Evolutionary conservation across 2,888 invertebrate species (phyloP), one percentile per base, ranked within the genome.

Genomic region (Drosophila neonasuta): DNA sequence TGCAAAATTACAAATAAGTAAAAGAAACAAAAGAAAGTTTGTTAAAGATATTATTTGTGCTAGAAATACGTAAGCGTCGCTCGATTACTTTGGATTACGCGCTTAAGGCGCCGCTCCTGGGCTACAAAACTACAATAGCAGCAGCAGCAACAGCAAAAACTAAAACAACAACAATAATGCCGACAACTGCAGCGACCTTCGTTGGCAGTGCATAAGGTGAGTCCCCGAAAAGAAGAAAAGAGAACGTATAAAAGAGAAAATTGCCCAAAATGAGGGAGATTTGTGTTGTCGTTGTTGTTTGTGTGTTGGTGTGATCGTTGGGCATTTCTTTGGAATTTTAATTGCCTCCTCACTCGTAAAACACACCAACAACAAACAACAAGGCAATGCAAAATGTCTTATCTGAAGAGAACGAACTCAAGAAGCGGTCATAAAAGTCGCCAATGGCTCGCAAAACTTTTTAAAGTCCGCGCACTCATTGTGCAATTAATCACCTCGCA

Each of bases 151-250:
- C 58, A 61, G 24, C 42, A 20, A 20, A 20, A 20, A 20, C 20
- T 20, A 20, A 20, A 57, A 49, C 55, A 44, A 48, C 36, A 61
- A 54, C 51, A 41, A 75, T 71, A 77, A 79, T 86, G 86, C 79
- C 75, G 77, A 86, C 64, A 67, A 79, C 71, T 71, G 72, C 70
- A 74, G 76, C 72, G 68, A 70, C 78, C 59, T 49, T 67, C 58
- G 64, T 76, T 57, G 77, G 77, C 74, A 82, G 80, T 71, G 86
- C 86, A 65, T 84, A 87, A 87, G 83, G 83, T 84, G 66, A 87
- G 87, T 56, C 9, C 10, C 10, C 1, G 4, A 30, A 8, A 9
- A 2, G 10, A 10, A 11, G 8, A 44, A 46, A 41, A 9, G 10
- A n/a, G 15, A 17, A 29, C n/a, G n/a, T 5, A n/a, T 2, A n/a